Conservation (phyloP, 2,113 vertebrate genomes). For the Tychaedon coryphoeus region DNA sequence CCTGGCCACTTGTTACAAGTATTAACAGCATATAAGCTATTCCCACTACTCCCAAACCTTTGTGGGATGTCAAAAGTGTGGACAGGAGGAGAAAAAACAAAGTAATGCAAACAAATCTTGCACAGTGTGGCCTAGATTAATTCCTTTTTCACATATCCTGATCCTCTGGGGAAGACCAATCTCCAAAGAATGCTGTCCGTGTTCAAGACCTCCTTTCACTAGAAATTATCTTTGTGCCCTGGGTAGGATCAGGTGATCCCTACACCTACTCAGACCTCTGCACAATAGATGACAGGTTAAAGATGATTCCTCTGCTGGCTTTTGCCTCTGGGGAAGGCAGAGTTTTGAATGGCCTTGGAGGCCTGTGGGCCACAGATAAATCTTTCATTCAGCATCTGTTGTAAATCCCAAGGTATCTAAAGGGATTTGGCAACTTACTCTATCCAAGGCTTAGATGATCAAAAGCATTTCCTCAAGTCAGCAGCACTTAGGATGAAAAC, state of each 20-base stretch:
- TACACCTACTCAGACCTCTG: background rate
- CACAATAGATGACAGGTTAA: background rate
- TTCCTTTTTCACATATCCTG: background rate
- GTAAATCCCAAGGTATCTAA: conserved; percentile 38
- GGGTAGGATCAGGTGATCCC: background rate
- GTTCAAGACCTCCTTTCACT: background rate
- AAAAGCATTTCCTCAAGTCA: conserved; percentile 45
- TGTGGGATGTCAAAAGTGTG: background rate
- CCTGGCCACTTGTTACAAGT: background rate
- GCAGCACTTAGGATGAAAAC: background rate
- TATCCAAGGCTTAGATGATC: conserved; percentile 47
- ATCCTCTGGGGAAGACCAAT: background rate
- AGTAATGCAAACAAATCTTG: background rate
- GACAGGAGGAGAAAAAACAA: background rate
- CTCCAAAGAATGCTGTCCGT: background rate
- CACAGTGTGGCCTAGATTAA: background rate
- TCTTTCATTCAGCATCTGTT: background rate
- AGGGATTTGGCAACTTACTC: conserved; percentile 50
- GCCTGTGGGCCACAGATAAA: background rate
- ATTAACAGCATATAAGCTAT: background rate
- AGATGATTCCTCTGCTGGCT: background rate
- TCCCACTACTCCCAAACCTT: background rate
- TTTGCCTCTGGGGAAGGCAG: background rate
- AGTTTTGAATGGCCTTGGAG: background rate
- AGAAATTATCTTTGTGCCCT: background rate